These are phyloP conservation scores for Channallabes apus DNA, from an alignment of 2,797 vertebrate species.

Conservation along the genomic window DNA sequence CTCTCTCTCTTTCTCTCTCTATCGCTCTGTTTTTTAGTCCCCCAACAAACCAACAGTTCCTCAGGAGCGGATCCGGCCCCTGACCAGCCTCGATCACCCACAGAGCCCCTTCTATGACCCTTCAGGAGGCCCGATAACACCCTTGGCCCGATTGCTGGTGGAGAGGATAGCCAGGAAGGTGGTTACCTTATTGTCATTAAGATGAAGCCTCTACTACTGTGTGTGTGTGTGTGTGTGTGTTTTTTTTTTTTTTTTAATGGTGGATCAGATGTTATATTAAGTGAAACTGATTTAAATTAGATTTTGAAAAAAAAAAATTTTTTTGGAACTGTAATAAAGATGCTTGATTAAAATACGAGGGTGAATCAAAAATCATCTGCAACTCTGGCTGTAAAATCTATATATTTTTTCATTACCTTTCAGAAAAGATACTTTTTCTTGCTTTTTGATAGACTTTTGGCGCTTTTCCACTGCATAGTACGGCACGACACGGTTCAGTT, in stretches of 20 bases:
- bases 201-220: background rate
- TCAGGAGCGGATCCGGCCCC: conserved; percentile 90
- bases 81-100: conserved; percentile 92
- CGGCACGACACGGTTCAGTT: too few species aligned
- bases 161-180: conserved; percentile 97
- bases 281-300: background rate
- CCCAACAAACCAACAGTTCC: conserved; percentile 90
- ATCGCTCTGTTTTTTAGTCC: conserved; percentile 71
- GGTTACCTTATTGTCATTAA: background rate
- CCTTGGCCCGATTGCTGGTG: conserved; percentile 86
- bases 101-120: conserved; percentile 95
- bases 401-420: too few species aligned
- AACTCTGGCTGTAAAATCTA: too few species aligned
- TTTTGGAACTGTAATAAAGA: background rate
- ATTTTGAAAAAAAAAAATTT: background rate
- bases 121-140: conserved; percentile 85
- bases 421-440: too few species aligned
- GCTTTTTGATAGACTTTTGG: too few species aligned
- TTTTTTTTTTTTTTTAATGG: background rate
- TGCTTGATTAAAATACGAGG: background rate
- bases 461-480: too few species aligned
- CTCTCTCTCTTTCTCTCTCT: conserved; percentile 2
- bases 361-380: too few species aligned
- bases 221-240: too few species aligned
- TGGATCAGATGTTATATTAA: background rate